Evolutionary conservation across 2,797 vertebrate genomes (phyloP).

Genomic region (Aratinga solstitialis): DNA sequence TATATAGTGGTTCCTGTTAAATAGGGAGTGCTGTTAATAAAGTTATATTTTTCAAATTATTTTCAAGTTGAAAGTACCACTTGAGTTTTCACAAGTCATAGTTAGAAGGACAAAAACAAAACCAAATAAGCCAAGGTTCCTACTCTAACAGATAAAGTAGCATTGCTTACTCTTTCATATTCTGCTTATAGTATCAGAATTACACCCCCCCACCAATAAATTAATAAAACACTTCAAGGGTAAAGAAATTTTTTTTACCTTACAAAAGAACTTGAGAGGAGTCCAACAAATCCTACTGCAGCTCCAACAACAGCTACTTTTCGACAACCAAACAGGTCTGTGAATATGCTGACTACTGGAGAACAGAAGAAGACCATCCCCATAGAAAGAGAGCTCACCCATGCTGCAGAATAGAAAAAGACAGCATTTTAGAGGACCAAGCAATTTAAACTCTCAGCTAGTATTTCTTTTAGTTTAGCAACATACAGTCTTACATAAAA

Average conservation of each 20-base stretch:
- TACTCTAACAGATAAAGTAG: neutral
- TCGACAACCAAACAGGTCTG: constrained; percentile 90
- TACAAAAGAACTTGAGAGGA: constrained; percentile 92
- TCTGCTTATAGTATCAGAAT: neutral
- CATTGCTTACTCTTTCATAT: neutral
- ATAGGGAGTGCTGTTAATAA: neutral
- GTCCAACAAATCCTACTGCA: constrained; percentile 85
- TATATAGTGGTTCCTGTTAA: neutral
- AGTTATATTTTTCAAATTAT: neutral
- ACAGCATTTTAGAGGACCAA: neutral
- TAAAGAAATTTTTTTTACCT: constrained; percentile 71
- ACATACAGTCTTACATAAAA: neutral
- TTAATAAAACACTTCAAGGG: neutral
- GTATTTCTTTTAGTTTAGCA: neutral
- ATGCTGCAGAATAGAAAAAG: constrained; percentile 79
- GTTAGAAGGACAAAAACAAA: neutral
- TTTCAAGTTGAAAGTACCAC: neutral
- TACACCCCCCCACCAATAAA: neutral
- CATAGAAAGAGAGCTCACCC: constrained; percentile 94
- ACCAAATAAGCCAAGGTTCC: neutral
- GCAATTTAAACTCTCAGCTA: neutral
- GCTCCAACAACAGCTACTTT: constrained; percentile 88
- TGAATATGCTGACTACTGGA: constrained; percentile 93
- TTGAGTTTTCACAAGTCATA: neutral
- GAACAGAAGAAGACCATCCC: constrained; percentile 99